These are phyloP conservation scores for Epirrita christyi DNA, from an alignment of 2,888 invertebrate genomes.

Conservation along the genomic window DNA sequence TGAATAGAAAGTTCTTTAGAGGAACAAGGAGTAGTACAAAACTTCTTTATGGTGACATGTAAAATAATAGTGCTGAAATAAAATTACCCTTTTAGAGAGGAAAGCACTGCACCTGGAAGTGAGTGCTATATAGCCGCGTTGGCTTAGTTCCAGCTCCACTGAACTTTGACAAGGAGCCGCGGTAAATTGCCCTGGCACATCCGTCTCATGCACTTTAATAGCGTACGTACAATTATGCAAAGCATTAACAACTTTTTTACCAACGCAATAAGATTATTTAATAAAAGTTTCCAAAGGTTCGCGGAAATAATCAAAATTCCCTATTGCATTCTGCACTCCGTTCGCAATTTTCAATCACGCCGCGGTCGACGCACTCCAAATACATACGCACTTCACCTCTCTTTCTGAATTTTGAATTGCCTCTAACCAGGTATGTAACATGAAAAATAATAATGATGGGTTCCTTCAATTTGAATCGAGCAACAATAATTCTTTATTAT, in stretches of 20 bases:
- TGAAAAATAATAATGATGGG: slow-evolving; percentile 60
- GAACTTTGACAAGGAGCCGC: slow-evolving; percentile 78
- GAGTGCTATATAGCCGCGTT: slow-evolving; percentile 67
- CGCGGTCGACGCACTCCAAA: slow-evolving; percentile 63
- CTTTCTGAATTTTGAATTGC: slow-evolving; percentile 60
- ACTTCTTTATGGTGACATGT: neutral
- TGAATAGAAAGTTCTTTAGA: neutral
- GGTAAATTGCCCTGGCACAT: slow-evolving; percentile 63
- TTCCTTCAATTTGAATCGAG: slow-evolving; percentile 53
- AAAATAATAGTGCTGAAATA: neutral
- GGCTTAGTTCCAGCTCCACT: slow-evolving; percentile 78
- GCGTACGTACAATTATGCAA: slow-evolving; percentile 26
- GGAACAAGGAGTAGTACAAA: neutral
- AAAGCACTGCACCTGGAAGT: slow-evolving; percentile 71
- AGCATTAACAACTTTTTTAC: slow-evolving; percentile 25
- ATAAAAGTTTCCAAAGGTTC: slow-evolving; percentile 29
- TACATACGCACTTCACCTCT: slow-evolving; percentile 58
- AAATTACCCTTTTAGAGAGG: slow-evolving; percentile 39
- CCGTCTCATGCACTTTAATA: slow-evolving; percentile 47
- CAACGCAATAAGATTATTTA: slow-evolving; percentile 5
- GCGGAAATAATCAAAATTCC: slow-evolving; percentile 27
- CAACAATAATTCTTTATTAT: slow-evolving; percentile 55
- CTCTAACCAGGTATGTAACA: slow-evolving; percentile 55
- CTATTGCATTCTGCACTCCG: slow-evolving; percentile 38
- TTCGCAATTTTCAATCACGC: slow-evolving; percentile 43